Conservation (phyloP, 2,888 invertebrate species). For the Carabus problematicus region DNA sequence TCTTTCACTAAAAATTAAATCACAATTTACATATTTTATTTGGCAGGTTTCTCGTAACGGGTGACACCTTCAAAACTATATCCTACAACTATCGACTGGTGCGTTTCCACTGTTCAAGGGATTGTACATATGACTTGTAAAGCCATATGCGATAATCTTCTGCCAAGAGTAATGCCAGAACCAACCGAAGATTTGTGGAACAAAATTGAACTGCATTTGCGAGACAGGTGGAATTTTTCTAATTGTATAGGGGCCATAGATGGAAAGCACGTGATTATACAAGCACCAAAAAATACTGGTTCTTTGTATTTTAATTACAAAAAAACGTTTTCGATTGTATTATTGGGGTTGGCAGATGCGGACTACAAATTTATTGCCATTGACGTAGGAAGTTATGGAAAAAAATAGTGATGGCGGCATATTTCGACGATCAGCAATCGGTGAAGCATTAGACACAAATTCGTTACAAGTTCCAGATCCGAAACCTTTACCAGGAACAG, state of each 20-base stretch:
- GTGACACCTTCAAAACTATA: no score
- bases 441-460: constrained; percentile 7
- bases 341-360: constrained; percentile 20
- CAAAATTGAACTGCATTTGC: no score
- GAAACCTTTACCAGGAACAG: constrained; percentile 8
- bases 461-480: constrained; percentile 6
- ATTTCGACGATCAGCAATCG: constrained; percentile 9
- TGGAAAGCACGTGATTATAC: constrained; percentile 44
- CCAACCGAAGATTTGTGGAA: no score
- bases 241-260: constrained; percentile 47
- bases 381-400: constrained; percentile 20
- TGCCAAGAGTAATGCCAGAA: no score
- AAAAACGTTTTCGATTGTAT: constrained; percentile 1
- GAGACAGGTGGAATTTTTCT: constrained; percentile 48
- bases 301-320: constrained; percentile 26
- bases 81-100: no score
- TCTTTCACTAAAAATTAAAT: no score
- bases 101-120: no score
- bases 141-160: no score
- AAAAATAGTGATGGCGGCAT: constrained; percentile 25
- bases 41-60: no score
- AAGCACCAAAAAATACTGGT: constrained; percentile 7
- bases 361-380: constrained; percentile 14
- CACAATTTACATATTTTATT: no score
- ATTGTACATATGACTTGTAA: no score